Evolutionary conservation across 2,888 invertebrate species (phyloP).

Genomic region (Allophyes oxyacanthae): DNA sequence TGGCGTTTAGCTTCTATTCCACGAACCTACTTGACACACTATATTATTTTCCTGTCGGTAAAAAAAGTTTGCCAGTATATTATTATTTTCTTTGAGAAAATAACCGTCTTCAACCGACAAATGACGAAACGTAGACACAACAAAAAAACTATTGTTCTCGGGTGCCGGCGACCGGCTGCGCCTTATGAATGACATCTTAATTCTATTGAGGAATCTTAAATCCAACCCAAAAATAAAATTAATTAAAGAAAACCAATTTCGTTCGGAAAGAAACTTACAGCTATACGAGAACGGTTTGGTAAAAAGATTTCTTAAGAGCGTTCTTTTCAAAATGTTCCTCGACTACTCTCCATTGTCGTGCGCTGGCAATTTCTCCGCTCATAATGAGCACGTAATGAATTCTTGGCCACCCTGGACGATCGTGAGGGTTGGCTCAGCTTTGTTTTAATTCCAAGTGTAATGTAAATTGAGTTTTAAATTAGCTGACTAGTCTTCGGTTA

Average conservation of each 20-base stretch:
- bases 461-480: slow-evolving; percentile 4
- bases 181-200: no score
- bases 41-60: no score
- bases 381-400: slow-evolving; percentile 49
- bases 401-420: slow-evolving; percentile 44
- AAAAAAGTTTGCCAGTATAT: no score
- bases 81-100: no score
- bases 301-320: slow-evolving; percentile 32
- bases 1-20: no score
- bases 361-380: slow-evolving; percentile 33
- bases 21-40: no score
- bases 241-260: slow-evolving; percentile 21
- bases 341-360: slow-evolving; percentile 47
- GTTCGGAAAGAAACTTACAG: slow-evolving; percentile 12
- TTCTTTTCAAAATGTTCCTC: slow-evolving; percentile 33
- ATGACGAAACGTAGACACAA: no score
- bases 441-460: slow-evolving; percentile 6
- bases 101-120: no score
- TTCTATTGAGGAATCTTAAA: no score
- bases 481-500: no score
- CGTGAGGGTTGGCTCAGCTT: slow-evolving; percentile 8
- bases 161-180: no score
- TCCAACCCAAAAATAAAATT: slow-evolving; percentile 8
- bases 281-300: slow-evolving; percentile 27
- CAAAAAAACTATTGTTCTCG: no score